phyloP scores from a whole-genome alignment of 2,888 invertebrate species.

The Phytoseiulus persimilis region DNA sequence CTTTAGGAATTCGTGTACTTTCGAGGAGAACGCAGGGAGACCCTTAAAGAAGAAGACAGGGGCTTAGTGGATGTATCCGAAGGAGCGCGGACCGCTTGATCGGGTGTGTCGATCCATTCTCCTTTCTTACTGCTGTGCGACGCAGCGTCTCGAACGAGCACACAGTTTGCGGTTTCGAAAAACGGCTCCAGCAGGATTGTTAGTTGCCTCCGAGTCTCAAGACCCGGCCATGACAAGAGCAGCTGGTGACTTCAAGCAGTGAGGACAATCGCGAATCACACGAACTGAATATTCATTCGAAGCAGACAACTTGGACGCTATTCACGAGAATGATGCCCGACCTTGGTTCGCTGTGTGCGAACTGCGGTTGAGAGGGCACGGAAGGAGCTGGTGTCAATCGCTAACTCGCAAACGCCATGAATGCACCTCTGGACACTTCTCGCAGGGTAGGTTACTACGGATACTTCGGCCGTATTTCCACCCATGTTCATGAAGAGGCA shows the following conservation, averaged over 20 bases:
- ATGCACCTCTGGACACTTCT: background rate
- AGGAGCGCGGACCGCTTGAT: too few species aligned
- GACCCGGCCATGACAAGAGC: too few species aligned
- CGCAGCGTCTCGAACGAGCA: too few species aligned
- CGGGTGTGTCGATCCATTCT: too few species aligned
- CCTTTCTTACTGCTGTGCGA: too few species aligned
- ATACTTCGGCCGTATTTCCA: too few species aligned
- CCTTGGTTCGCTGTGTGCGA: background rate
- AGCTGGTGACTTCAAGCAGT: background rate
- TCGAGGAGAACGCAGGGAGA: background rate
- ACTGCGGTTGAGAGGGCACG: background rate
- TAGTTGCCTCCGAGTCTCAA: too few species aligned
- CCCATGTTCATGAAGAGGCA: too few species aligned
- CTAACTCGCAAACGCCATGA: background rate
- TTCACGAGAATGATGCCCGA: background rate
- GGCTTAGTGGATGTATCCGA: too few species aligned
- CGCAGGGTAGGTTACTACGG: background rate
- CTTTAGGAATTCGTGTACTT: background rate
- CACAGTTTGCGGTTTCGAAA: too few species aligned
- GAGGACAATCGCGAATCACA: background rate
- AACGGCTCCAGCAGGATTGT: too few species aligned
- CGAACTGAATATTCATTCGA: background rate
- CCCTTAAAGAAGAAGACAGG: too few species aligned
- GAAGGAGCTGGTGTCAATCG: background rate
- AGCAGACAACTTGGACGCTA: background rate